phyloP scores from a whole-genome alignment of 2,888 invertebrate species.

The Shargacucullia verbasci region DNA sequence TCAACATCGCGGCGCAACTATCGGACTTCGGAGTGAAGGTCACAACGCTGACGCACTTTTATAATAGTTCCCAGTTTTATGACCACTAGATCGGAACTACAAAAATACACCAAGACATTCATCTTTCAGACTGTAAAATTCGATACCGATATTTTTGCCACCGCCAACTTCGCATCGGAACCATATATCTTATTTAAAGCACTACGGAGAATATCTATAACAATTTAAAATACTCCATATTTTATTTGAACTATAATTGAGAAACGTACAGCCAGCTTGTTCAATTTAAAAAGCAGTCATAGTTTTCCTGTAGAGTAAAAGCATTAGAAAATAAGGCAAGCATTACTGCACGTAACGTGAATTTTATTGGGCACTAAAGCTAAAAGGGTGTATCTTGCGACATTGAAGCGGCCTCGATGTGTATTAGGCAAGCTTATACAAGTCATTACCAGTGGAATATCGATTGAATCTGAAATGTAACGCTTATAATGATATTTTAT shows the following conservation, averaged over 20 bases:
- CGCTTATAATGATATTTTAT: conserved; percentile 13
- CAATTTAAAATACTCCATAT: conserved; percentile 27
- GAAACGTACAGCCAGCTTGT: conserved; percentile 12
- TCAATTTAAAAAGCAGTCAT: conserved; percentile 23
- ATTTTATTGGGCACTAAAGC: conserved; percentile 83
- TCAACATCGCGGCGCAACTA: conserved; percentile 32
- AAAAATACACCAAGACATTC: conserved; percentile 73
- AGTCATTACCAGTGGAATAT: conserved; percentile 38
- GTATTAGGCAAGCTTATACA: conserved; percentile 61
- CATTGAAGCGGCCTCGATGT: conserved; percentile 75
- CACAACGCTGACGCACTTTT: conserved; percentile 75
- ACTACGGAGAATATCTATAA: conserved; percentile 26
- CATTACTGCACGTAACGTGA: conserved; percentile 71
- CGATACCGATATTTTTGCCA: conserved; percentile 53
- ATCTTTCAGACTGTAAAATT: conserved; percentile 65
- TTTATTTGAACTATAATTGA: conserved; percentile 20
- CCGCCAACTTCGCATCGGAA: conserved; percentile 27
- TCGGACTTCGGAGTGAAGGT: conserved; percentile 61
- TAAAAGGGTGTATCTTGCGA: conserved; percentile 84
- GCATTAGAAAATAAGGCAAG: conserved; percentile 73
- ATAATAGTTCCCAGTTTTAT: conserved; percentile 73
- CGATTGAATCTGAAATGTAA: conserved; percentile 7
- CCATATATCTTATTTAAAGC: conserved; percentile 45
- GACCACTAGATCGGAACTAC: conserved; percentile 76
- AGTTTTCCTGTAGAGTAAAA: conserved; percentile 41